phyloP scores from a whole-genome alignment of 35 echinoderm and acorn worm genomes.

The Heliocidaris erythrogramma region DNA sequence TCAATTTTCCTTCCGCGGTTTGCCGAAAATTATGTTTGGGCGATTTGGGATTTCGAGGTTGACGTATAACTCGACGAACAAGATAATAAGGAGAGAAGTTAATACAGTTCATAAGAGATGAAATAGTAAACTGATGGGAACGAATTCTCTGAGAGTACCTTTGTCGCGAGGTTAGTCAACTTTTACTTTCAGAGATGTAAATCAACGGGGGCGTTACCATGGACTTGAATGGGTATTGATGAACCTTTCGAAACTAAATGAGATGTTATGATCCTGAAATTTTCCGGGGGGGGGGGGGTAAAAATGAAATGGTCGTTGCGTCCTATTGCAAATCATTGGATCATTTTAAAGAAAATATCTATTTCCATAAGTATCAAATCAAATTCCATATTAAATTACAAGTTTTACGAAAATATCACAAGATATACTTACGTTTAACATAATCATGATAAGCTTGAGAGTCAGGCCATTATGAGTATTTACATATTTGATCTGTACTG shows the following conservation, averaged over 20 bases:
- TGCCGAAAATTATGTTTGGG: constrained; percentile 32
- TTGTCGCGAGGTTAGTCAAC: constrained; percentile 39
- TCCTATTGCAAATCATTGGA: not conserved
- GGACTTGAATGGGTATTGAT: not conserved
- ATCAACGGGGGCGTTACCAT: not conserved
- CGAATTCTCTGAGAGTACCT: not conserved
- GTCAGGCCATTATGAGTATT: too few relatives aligned
- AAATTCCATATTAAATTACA: too few relatives aligned
- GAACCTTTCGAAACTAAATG: not conserved
- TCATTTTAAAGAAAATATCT: too few relatives aligned
- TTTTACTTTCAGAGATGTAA: constrained; percentile 31
- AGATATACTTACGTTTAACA: too few relatives aligned
- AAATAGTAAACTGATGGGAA: not conserved
- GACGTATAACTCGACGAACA: not conserved
- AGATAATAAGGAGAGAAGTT: not conserved
- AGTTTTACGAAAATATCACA: too few relatives aligned
- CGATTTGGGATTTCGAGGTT: not conserved
- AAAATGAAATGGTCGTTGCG: not conserved
- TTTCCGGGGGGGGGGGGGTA: not conserved
- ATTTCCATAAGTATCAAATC: too few relatives aligned
- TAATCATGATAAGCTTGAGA: too few relatives aligned
- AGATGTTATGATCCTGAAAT: not conserved
- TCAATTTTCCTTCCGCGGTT: constrained; percentile 52
- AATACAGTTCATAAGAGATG: not conserved
- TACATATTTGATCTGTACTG: too few relatives aligned